A percentile compares a stretch with the other conserved stretches of the same genome.
These are phyloP conservation scores for Drosophila borborema DNA, from an alignment of 2,888 invertebrate genomes.

Conservation along the genomic window DNA sequence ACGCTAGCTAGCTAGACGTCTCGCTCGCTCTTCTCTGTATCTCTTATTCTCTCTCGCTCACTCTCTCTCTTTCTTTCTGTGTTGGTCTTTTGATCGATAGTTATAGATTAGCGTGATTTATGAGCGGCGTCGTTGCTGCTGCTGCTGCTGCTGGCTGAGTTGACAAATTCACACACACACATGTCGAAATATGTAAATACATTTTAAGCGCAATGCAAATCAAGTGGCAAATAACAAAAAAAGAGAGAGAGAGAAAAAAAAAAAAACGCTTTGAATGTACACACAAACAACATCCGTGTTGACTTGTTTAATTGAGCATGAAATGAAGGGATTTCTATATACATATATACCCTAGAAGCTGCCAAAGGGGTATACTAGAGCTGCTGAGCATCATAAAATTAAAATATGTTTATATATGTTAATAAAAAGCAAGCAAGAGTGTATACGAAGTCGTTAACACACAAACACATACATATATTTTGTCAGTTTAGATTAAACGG, in stretches of 20 bases:
- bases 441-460: neutral
- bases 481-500: neutral
- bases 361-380: neutral
- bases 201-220: slow-evolving; percentile 72
- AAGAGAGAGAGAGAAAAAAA: slow-evolving; percentile 35
- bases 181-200: slow-evolving; percentile 60
- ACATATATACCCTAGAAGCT: neutral
- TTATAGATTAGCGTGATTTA: slow-evolving; percentile 79
- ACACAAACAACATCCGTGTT: slow-evolving; percentile 59
- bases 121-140: slow-evolving; percentile 44
- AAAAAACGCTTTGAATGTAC: slow-evolving; percentile 25
- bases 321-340: slow-evolving; percentile 41
- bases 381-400: neutral
- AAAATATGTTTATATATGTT: neutral
- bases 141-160: slow-evolving; percentile 29
- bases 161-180: slow-evolving; percentile 41
- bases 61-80: slow-evolving; percentile 3
- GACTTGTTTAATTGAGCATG: slow-evolving; percentile 63
- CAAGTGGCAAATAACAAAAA: slow-evolving; percentile 68
- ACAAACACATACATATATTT: neutral
- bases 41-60: neutral
- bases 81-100: slow-evolving; percentile 72
- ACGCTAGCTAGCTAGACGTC: neutral
- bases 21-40: no score
- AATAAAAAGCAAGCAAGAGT: neutral